Conservation (phyloP, 2,797 vertebrate species). For the Peromyscus aztecus region DNA sequence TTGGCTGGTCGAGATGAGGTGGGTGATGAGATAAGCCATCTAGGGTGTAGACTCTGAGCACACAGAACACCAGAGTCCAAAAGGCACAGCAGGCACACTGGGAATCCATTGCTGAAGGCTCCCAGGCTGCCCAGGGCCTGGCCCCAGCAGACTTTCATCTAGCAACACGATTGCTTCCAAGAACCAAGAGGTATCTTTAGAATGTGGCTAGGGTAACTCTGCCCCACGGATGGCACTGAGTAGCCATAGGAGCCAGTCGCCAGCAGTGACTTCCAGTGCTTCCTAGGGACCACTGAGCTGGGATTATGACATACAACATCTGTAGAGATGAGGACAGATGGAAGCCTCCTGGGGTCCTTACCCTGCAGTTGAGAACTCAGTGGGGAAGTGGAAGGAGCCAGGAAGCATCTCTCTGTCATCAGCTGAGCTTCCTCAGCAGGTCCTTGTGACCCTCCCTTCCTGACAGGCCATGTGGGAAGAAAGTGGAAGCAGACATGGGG, state of each 20-base stretch:
- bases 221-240: not conserved
- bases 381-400: not conserved
- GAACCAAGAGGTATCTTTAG: not conserved
- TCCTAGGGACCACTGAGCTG: not conserved
- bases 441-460: not conserved
- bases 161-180: not conserved
- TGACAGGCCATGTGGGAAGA: not conserved
- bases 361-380: not conserved
- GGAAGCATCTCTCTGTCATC: not conserved
- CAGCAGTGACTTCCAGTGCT: not conserved
- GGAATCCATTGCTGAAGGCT: not conserved
- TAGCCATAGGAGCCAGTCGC: not conserved
- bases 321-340: not conserved
- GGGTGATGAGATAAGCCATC: not conserved
- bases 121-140: not conserved
- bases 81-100: not conserved
- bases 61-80: not conserved
- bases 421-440: not conserved
- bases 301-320: rapidly evolving
- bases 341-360: not conserved
- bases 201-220: not conserved
- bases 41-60: not conserved
- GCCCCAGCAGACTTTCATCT: not conserved
- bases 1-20: rapidly evolving
- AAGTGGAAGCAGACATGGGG: not conserved